A percentile compares a stretch with the other conserved stretches of the same genome.
phyloP scores from a whole-genome alignment of 2,797 vertebrate genomes.

The Mus spretus region DNA sequence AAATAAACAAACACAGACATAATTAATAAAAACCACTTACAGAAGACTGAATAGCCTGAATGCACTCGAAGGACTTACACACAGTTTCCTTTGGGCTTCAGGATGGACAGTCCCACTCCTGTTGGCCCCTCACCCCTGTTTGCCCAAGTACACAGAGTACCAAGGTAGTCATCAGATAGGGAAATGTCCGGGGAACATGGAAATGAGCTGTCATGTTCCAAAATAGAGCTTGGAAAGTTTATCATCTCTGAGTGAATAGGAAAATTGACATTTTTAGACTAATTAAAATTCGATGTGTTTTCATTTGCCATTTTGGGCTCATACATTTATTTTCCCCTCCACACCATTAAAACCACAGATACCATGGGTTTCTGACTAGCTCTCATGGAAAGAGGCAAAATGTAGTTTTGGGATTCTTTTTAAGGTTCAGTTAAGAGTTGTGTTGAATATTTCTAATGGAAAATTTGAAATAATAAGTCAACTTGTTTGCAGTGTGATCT shows the following conservation, averaged over 20 bases:
- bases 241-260: conserved; percentile 83
- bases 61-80: neutral
- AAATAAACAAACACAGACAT: conserved; percentile 30
- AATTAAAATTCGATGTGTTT: conserved; percentile 77
- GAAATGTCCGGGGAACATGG: conserved; percentile 68
- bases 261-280: conserved; percentile 83
- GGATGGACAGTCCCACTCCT: neutral
- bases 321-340: conserved; percentile 21
- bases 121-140: accelerated
- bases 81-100: conserved; percentile 59
- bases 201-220: conserved; percentile 77
- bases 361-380: conserved; percentile 76
- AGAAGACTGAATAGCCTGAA: neutral
- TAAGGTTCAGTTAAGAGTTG: neutral
- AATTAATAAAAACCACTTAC: conserved; percentile 43
- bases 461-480: conserved; percentile 59
- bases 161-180: conserved; percentile 48
- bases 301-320: conserved; percentile 73
- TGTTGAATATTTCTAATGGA: conserved; percentile 58
- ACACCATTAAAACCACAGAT: conserved; percentile 66
- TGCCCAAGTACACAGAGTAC: conserved; percentile 64
- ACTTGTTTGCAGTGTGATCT: conserved; percentile 35
- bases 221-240: conserved; percentile 82
- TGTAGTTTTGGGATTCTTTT: conserved; percentile 38
- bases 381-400: conserved; percentile 69